Evolutionary conservation across 2,888 invertebrate species (phyloP).

Genomic region (Tricholauxania praeusta): DNA sequence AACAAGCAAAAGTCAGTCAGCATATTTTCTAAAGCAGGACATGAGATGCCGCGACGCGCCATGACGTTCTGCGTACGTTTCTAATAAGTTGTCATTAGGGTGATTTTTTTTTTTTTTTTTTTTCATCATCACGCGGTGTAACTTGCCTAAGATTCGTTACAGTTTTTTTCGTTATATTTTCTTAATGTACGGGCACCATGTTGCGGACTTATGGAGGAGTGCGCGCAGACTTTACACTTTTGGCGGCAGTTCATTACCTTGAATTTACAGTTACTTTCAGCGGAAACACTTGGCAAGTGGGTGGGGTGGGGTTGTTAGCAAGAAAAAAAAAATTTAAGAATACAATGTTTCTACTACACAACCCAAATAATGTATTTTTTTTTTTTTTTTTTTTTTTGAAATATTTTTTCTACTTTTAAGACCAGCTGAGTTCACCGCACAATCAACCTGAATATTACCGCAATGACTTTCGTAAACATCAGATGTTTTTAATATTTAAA

Average conservation of each 20-base stretch:
- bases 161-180: too few species aligned
- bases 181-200: not conserved
- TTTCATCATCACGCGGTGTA: not conserved
- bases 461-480: conserved; percentile 15
- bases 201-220: too few species aligned
- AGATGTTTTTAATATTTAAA: conserved; percentile 34
- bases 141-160: not conserved
- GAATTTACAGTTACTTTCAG: conserved; percentile 61
- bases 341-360: not conserved
- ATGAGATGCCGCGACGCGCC: too few species aligned
- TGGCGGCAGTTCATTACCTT: conserved; percentile 63
- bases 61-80: conserved; percentile 4
- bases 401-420: too few species aligned
- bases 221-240: conserved; percentile 51
- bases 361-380: not conserved
- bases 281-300: not conserved
- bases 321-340: not conserved
- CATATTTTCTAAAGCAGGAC: too few species aligned
- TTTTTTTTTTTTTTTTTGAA: not conserved
- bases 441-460: not conserved
- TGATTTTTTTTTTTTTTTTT: not conserved
- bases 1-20: not conserved
- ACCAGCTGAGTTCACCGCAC: conserved; percentile 10
- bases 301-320: too few species aligned
- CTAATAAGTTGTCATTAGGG: conserved; percentile 38